Conservation (phyloP, 2,888 invertebrate genomes). For the Lasioglossum vierecki region DNA sequence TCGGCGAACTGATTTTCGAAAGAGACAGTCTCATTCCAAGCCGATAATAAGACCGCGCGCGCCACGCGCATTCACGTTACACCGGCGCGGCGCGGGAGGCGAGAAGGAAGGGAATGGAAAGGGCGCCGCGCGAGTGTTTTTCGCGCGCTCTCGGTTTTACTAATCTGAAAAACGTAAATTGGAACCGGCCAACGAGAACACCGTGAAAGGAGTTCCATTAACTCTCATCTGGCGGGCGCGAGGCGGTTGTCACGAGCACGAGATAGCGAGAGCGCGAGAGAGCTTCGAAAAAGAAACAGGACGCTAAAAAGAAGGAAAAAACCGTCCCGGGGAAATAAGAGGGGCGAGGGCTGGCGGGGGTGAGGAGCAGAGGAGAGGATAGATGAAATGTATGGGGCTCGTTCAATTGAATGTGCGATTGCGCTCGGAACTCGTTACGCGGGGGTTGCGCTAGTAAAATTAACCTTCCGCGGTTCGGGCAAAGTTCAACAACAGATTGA, state of each 20-base stretch:
- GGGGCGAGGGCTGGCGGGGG: background rate
- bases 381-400: background rate
- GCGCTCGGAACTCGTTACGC: constrained; percentile 9
- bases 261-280: background rate
- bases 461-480: background rate
- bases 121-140: constrained; percentile 21
- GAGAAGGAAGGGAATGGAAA: background rate
- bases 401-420: constrained; percentile 10
- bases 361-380: background rate
- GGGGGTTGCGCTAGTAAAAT: background rate
- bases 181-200: constrained; percentile 27
- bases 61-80: constrained; percentile 36
- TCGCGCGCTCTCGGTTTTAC: constrained; percentile 12
- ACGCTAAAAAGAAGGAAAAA: background rate
- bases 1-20: constrained; percentile 46
- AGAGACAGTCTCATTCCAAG: constrained; percentile 47
- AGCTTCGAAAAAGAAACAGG: background rate
- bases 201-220: constrained; percentile 59
- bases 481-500: constrained; percentile 9
- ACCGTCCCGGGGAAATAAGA: background rate
- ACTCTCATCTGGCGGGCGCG: constrained; percentile 16
- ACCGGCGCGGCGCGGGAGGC: background rate
- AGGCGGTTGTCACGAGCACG: constrained; percentile 5
- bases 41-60: constrained; percentile 35
- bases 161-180: constrained; percentile 51